These are phyloP conservation scores for Scomber japonicus DNA, from an alignment of 2,113 vertebrate genomes.

Conservation along the genomic window DNA sequence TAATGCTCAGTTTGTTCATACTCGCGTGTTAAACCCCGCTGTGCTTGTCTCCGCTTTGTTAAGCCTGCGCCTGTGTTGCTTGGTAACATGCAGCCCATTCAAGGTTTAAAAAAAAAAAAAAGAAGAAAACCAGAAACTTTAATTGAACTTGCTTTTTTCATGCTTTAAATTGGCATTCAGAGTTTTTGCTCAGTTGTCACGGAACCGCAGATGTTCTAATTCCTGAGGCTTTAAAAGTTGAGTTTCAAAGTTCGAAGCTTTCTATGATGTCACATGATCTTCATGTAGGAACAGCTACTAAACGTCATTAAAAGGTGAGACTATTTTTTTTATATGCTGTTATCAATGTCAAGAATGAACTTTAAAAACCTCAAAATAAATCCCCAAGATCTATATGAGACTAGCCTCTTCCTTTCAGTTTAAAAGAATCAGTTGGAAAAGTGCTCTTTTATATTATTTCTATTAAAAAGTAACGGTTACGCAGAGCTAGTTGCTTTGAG, in stretches of 20 bases:
- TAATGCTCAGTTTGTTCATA: constrained; percentile 26
- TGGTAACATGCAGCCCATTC: not conserved
- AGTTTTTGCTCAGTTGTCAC: too few species aligned
- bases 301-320: too few species aligned
- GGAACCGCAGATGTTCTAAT: not conserved
- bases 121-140: too few species aligned
- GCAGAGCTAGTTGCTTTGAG: not conserved
- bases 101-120: too few species aligned
- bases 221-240: too few species aligned
- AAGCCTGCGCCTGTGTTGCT: not conserved
- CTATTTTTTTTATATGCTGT: too few species aligned
- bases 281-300: not conserved
- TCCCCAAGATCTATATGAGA: too few species aligned
- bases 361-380: too few species aligned
- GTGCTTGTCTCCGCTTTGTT: not conserved
- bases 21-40: not conserved
- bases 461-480: not conserved
- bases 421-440: not conserved
- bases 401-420: too few species aligned
- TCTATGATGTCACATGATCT: not conserved
- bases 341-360: too few species aligned
- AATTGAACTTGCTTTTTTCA: too few species aligned
- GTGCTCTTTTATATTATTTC: not conserved
- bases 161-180: too few species aligned
- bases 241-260: not conserved